phyloP scores from a whole-genome alignment of 2,888 invertebrate genomes.

The Agriotes lineatus region DNA sequence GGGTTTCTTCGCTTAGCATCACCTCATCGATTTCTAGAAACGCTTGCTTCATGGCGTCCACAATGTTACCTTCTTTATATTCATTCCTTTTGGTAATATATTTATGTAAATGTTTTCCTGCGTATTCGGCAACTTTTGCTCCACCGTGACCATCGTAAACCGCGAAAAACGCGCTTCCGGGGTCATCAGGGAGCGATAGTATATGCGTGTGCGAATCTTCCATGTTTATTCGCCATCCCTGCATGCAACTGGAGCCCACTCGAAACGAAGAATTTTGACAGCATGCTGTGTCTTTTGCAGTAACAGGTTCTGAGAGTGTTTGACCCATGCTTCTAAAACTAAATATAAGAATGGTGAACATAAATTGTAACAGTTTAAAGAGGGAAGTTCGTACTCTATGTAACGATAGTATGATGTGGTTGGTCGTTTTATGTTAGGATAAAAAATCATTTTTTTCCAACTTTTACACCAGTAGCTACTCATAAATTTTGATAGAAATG shows the following conservation, averaged over 20 bases:
- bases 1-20: slow-evolving; percentile 89
- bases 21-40: slow-evolving; percentile 89
- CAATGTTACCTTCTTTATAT: slow-evolving; percentile 86
- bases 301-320: slow-evolving; percentile 96
- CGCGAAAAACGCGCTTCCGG: slow-evolving; percentile 89
- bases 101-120: slow-evolving; percentile 95
- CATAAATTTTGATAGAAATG: slow-evolving; percentile 28
- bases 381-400: background rate
- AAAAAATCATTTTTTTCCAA: slow-evolving; percentile 26
- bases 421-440: slow-evolving; percentile 12
- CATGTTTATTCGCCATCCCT: slow-evolving; percentile 99
- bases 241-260: slow-evolving; percentile 99
- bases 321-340: slow-evolving; percentile 83
- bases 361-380: too few relatives aligned
- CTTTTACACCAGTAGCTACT: background rate
- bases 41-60: slow-evolving; percentile 86
- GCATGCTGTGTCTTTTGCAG: slow-evolving; percentile 86
- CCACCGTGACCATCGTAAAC: slow-evolving; percentile 91
- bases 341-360: background rate
- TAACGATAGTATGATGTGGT: background rate
- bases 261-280: slow-evolving; percentile 78
- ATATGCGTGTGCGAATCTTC: slow-evolving; percentile 99
- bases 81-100: slow-evolving; percentile 86
- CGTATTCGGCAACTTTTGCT: slow-evolving; percentile 92
- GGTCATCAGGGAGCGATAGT: slow-evolving; percentile 92